These are phyloP conservation scores for Brachypalpus laphriformis DNA, from an alignment of 2,888 invertebrate genomes.

Conservation along the genomic window DNA sequence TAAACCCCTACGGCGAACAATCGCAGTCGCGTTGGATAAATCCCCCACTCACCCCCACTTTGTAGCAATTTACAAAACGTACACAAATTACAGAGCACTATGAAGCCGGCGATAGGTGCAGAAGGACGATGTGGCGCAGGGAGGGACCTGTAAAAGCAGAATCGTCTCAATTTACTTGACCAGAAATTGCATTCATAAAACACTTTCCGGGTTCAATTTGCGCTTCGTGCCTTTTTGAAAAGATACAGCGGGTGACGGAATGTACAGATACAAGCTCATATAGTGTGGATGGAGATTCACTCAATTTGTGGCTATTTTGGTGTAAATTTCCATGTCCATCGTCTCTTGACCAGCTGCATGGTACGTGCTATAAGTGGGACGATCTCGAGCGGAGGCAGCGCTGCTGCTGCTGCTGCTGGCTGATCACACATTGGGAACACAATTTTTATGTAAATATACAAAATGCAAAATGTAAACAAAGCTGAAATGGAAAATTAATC, in stretches of 20 bases:
- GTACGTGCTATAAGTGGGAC: slow-evolving; percentile 13
- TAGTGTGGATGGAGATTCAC: slow-evolving; percentile 1
- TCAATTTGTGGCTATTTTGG: slow-evolving; percentile 9
- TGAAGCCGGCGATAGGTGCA: neutral
- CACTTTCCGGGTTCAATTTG: slow-evolving; percentile 65
- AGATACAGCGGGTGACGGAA: slow-evolving; percentile 7
- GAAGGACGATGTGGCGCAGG: neutral
- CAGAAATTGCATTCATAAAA: slow-evolving; percentile 71
- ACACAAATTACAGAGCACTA: slow-evolving; percentile 25
- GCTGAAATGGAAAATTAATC: slow-evolving; percentile 65
- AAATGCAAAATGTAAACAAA: slow-evolving; percentile 62
- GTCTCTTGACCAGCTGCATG: slow-evolving; percentile 28
- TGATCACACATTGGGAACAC: slow-evolving; percentile 59
- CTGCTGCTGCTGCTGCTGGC: no score
- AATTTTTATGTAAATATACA: slow-evolving; percentile 64
- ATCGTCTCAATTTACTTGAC: slow-evolving; percentile 69
- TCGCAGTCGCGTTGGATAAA: slow-evolving; percentile 15
- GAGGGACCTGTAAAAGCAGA: slow-evolving; percentile 39
- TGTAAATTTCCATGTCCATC: slow-evolving; percentile 1
- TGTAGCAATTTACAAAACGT: slow-evolving; percentile 17
- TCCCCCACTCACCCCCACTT: neutral
- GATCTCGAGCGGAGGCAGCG: slow-evolving; percentile 6
- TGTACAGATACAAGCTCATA: neutral
- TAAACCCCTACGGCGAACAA: slow-evolving; percentile 24
- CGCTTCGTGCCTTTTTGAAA: slow-evolving; percentile 34